Evolutionary conservation across 2,888 invertebrate species (phyloP), one percentile per base, ranked within the genome.

Genomic region (Cyrtodaria siliqua): DNA sequence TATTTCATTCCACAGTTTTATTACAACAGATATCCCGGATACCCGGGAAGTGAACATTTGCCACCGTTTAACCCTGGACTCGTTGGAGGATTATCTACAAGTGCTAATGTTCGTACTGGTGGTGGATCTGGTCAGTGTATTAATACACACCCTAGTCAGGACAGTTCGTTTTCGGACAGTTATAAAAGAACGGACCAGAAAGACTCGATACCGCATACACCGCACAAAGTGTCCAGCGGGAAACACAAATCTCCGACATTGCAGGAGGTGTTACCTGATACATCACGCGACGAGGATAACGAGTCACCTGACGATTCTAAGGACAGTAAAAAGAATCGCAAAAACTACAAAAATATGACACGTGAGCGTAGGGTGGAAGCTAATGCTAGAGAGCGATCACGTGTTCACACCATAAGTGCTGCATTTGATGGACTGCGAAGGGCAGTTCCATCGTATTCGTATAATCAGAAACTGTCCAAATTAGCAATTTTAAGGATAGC

Each of bases 291-390:
- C 8, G 66, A 68, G 6, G 75, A 64, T 9, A 72, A 80, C 26
- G 78, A 70, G 12, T 77, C 77, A 12, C 73, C 67, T 9, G 81
- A 81, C 33, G 67, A 50, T 52, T 27, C 66, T 1, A 76, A 72
- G 27, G 53, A 74, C 23, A 68, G 73, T 57, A 78, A 79, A 50
- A 86, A 85, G 57, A 89, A 85, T 71, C 83, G 91, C 55, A 92
- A 92, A 81, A 98, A 98, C 92, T 98, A 98, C 93, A 98, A 98
- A 91, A 98, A 97, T 92, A 98, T 98, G 97, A 98, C 93, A n/a
- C 94, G 97, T 23, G 98, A 98, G 92, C 94, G 98, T 84, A 94
- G 98, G 82, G 97, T 98, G 90, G 98, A 98, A 92, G 98, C 98
- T 0, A 98, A 98, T 91, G 98, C 98, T 0, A 94, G 98, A 4